These are phyloP conservation scores for Siderastrea siderea DNA, from an alignment of 92 coral and sea anemone species.

Conservation along the genomic window DNA sequence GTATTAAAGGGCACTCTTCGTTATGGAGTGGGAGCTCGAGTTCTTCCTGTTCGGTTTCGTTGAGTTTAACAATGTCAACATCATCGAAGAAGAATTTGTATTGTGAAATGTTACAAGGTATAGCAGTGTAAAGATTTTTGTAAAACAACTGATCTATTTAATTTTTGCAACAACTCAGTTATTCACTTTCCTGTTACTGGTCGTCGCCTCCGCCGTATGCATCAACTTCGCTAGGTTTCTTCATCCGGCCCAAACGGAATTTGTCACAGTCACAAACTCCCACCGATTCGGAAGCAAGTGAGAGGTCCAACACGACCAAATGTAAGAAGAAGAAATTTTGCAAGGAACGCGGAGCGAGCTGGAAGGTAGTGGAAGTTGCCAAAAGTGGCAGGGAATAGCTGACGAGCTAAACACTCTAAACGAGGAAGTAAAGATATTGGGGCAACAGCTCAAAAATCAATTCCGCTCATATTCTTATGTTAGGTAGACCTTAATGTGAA, in stretches of 20 bases:
- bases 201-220: neutral
- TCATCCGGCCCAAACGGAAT: neutral
- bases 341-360: neutral
- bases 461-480: too few species aligned
- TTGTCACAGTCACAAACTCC: neutral
- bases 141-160: neutral
- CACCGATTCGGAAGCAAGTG: slow-evolving; percentile 6
- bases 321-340: slow-evolving; percentile 23
- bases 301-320: neutral
- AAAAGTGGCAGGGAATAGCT: slow-evolving; percentile 13
- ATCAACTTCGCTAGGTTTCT: neutral
- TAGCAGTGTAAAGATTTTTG: neutral
- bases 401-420: slow-evolving; percentile 6
- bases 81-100: neutral
- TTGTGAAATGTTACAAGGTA: neutral
- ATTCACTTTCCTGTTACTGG: neutral
- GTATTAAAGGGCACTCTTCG: neutral
- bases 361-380: slow-evolving; percentile 13
- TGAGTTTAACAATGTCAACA: neutral
- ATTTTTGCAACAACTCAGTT: neutral
- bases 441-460: too few species aligned
- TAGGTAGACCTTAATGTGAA: too few species aligned
- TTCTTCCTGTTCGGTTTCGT: neutral
- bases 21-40: neutral
- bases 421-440: slow-evolving; percentile 21